Percentiles rank a stretch among this genome's conserved stretches.
phyloP scores from a whole-genome alignment of 1,140 invertebrate species.

The Orius insidiosus region DNA sequence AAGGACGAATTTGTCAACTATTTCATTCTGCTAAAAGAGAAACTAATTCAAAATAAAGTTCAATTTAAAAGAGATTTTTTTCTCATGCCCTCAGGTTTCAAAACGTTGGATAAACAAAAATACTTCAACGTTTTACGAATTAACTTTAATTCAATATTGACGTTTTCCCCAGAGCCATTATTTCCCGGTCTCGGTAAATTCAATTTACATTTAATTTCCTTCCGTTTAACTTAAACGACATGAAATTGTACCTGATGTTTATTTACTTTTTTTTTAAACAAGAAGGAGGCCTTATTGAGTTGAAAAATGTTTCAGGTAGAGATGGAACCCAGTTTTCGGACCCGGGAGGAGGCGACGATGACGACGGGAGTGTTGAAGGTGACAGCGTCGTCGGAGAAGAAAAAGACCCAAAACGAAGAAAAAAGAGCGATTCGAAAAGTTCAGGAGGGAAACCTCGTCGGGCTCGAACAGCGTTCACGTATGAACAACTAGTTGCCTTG shows the following conservation, averaged over 20 bases:
- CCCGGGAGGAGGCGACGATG: conserved; percentile 37
- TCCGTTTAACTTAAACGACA: neutral
- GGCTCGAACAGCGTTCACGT: conserved; percentile 94
- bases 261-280: no score
- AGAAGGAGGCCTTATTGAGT: no score
- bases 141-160: no score
- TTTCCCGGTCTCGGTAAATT: neutral
- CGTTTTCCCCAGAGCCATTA: no score
- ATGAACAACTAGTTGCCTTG: conserved; percentile 92
- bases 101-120: no score
- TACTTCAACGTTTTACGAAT: no score
- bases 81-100: no score
- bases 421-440: conserved; percentile 15
- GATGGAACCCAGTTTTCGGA: conserved; percentile 37
- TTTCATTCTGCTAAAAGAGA: no score
- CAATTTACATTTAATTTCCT: neutral
- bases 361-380: conserved; percentile 39
- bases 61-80: no score
- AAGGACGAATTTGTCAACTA: no score
- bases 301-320: conserved; percentile 32
- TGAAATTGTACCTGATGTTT: no score
- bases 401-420: conserved; percentile 24
- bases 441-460: conserved; percentile 65
- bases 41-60: no score
- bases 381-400: conserved; percentile 34